Percentiles rank a stretch among this genome's conserved stretches.
Conservation (phyloP, 2,797 vertebrate genomes). For the Erpetoichthys calabaricus region DNA sequence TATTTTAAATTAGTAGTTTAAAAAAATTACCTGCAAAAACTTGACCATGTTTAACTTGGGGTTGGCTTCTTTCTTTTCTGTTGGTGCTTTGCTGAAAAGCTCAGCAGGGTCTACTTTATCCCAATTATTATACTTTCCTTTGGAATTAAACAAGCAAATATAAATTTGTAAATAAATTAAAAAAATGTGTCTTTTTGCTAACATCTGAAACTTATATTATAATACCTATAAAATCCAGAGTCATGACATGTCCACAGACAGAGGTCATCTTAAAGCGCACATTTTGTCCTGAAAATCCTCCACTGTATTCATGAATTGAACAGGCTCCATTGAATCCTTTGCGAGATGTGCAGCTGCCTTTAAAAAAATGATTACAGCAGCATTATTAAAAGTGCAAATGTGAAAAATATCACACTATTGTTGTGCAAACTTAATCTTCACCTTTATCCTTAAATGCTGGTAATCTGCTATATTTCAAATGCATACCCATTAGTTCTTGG, state of each 20-base stretch:
- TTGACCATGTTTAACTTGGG: slow-evolving; percentile 93
- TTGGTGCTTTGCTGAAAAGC: slow-evolving; percentile 89
- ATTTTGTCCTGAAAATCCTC: slow-evolving; percentile 64
- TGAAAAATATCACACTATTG: too few species aligned
- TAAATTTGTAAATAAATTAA: not conserved
- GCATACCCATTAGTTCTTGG: too few species aligned
- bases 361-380: not conserved
- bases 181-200: not conserved
- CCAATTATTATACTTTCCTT: slow-evolving; percentile 96
- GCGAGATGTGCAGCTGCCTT: slow-evolving; percentile 70
- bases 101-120: slow-evolving; percentile 95
- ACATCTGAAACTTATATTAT: not conserved
- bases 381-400: too few species aligned
- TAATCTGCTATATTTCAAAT: too few species aligned
- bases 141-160: slow-evolving; percentile 12
- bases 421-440: too few species aligned
- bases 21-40: slow-evolving; percentile 71
- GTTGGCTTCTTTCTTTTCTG: slow-evolving; percentile 96
- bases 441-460: too few species aligned
- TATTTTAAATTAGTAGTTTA: not conserved
- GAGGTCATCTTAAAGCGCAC: slow-evolving; percentile 91
- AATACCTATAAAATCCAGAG: slow-evolving; percentile 86
- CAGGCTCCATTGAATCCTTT: slow-evolving; percentile 85
- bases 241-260: slow-evolving; percentile 94
- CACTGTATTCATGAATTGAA: slow-evolving; percentile 78